Evolutionary conservation across 2,888 invertebrate species (phyloP).

Genomic region (Syrphus vitripennis): DNA sequence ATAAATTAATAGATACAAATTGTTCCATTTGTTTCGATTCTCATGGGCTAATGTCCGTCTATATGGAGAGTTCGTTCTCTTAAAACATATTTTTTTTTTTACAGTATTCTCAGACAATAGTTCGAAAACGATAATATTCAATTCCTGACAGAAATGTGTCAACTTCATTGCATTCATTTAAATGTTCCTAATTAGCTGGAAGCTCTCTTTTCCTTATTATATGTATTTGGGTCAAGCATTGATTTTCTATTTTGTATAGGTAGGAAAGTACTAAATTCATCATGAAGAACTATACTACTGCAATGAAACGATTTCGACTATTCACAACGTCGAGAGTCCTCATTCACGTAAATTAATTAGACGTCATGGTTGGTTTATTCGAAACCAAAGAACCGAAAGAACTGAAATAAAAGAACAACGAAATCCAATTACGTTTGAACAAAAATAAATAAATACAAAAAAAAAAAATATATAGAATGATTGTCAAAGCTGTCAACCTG

Average conservation of each 20-base stretch:
- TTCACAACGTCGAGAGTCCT: neutral
- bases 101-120: neutral
- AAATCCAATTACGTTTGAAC: slow-evolving; percentile 41
- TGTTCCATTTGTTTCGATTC: slow-evolving; percentile 1
- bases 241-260: slow-evolving; percentile 7
- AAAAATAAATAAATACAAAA: neutral
- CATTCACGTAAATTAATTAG: slow-evolving; percentile 42
- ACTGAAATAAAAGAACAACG: slow-evolving; percentile 10
- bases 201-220: neutral
- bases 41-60: neutral
- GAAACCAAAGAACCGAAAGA: neutral
- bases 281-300: neutral
- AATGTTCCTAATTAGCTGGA: slow-evolving; percentile 11
- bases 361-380: slow-evolving; percentile 2
- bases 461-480: neutral
- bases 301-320: neutral
- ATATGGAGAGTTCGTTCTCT: no score
- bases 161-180: neutral
- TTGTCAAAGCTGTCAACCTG: slow-evolving; percentile 17
- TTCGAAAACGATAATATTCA: neutral
- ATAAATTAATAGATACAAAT: neutral
- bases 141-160: neutral
- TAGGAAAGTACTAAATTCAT: neutral
- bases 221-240: neutral
- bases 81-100: no score